Conservation (phyloP, 1,140 invertebrate species). For the Leptonema lineaticorne region DNA sequence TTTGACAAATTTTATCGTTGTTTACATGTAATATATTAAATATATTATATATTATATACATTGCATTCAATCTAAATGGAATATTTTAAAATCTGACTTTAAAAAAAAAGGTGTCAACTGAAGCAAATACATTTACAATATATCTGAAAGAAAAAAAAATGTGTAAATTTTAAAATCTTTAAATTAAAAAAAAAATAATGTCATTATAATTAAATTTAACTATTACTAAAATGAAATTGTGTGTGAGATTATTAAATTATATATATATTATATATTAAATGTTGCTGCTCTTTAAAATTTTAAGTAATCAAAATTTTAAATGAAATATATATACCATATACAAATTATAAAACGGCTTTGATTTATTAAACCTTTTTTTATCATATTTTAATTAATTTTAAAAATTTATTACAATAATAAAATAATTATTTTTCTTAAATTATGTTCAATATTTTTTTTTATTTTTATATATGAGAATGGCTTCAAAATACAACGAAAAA, state of each 20-base stretch:
- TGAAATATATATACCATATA: slow-evolving; percentile 8
- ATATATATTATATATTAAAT: slow-evolving; percentile 24
- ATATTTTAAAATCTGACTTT: too few species aligned
- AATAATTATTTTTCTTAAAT: too few species aligned
- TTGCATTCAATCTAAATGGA: neutral
- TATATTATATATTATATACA: neutral
- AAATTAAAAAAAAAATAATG: neutral
- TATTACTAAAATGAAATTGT: slow-evolving; percentile 11
- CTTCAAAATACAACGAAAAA: too few species aligned
- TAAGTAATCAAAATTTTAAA: slow-evolving; percentile 24
- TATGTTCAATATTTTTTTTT: too few species aligned
- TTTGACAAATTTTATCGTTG: neutral
- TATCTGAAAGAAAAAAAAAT: neutral
- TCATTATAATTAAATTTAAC: slow-evolving; percentile 17
- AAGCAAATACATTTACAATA: neutral
- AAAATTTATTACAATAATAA: too few species aligned
- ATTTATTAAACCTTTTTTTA: too few species aligned
- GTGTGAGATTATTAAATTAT: slow-evolving; percentile 16
- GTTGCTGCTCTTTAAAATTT: slow-evolving; percentile 29
- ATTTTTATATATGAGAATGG: too few species aligned
- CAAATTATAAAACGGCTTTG: too few species aligned
- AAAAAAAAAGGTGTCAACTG: too few species aligned
- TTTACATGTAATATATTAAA: neutral
- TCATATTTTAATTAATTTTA: too few species aligned
- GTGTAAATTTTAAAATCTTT: neutral